Evolutionary conservation across 1,140 invertebrate species (phyloP).

Genomic region (Hyles vespertilio): DNA sequence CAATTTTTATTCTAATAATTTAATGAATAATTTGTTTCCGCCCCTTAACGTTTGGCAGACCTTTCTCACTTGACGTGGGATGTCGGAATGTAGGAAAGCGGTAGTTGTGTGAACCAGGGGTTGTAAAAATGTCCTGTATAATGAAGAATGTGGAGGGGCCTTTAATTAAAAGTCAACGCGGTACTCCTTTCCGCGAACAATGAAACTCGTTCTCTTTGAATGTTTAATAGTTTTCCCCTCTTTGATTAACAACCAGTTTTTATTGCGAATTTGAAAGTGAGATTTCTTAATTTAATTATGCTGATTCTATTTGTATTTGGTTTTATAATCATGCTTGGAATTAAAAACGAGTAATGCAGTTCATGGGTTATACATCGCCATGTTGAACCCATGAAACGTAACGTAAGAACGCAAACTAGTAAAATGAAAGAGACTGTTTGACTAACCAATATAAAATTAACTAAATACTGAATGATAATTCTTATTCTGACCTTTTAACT

Average conservation of each 20-base stretch:
- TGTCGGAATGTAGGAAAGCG: not conserved
- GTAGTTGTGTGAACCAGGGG: constrained; percentile 19
- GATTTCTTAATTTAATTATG: not conserved
- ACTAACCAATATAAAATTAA: too few species aligned
- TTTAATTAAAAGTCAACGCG: constrained; percentile 66
- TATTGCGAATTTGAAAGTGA: not conserved
- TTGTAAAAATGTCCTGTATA: constrained; percentile 55
- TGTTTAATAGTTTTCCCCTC: constrained; percentile 33
- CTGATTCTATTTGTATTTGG: not conserved
- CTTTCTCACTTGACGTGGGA: not conserved
- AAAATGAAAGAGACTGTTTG: too few species aligned
- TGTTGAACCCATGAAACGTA: too few species aligned
- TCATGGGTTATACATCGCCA: too few species aligned
- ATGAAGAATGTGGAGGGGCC: constrained; percentile 49
- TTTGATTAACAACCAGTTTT: constrained; percentile 25
- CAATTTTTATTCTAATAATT: too few species aligned
- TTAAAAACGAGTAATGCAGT: too few species aligned
- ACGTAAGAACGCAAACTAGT: too few species aligned
- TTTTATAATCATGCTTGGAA: not conserved
- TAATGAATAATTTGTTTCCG: too few species aligned
- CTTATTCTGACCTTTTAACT: too few species aligned
- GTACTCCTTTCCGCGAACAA: constrained; percentile 38
- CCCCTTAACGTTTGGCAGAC: not conserved
- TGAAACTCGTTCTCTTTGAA: constrained; percentile 50
- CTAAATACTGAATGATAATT: too few species aligned